Conservation (phyloP, 1,140 invertebrate genomes). For the Trichonephila inaurata region DNA sequence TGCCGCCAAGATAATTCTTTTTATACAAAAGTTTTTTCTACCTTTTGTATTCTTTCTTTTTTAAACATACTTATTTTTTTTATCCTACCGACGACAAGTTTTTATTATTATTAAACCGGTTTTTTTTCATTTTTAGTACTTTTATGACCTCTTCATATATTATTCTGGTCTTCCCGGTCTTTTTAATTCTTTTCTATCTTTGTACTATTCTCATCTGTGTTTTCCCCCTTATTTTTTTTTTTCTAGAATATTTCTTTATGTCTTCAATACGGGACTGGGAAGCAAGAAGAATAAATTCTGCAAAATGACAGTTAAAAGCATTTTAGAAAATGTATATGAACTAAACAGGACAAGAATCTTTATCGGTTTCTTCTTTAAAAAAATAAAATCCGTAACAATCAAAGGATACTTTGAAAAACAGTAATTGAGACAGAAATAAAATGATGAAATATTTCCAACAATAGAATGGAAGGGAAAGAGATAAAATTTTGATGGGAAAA, state of each 20-base stretch:
- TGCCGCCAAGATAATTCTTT: slow-evolving; percentile 69
- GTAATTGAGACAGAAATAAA: not conserved
- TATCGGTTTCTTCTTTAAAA: not conserved
- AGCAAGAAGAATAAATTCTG: not conserved
- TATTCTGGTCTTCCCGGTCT: slow-evolving; percentile 47
- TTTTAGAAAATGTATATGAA: not conserved
- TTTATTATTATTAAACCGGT: slow-evolving; percentile 76
- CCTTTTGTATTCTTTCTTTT: slow-evolving; percentile 66
- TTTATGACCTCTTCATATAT: slow-evolving; percentile 75
- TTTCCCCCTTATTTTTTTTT: not conserved
- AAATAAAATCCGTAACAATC: not conserved
- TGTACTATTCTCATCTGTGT: not conserved
- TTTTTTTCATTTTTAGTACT: slow-evolving; percentile 73
- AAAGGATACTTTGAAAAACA: not conserved
- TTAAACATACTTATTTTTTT: slow-evolving; percentile 71
- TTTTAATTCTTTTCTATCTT: slow-evolving; percentile 61
- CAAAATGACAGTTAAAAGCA: slow-evolving; percentile 19
- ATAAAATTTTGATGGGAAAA: no score
- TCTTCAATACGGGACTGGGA: not conserved
- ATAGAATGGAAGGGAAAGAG: no score
- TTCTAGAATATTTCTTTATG: slow-evolving; percentile 19
- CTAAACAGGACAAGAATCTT: not conserved
- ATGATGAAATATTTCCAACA: no score
- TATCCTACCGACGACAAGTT: slow-evolving; percentile 64
- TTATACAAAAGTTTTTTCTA: slow-evolving; percentile 70